Base-by-base conservation (phyloP, 2,888 invertebrate genomes). In the Brachynemurus nebulosus region DNA sequence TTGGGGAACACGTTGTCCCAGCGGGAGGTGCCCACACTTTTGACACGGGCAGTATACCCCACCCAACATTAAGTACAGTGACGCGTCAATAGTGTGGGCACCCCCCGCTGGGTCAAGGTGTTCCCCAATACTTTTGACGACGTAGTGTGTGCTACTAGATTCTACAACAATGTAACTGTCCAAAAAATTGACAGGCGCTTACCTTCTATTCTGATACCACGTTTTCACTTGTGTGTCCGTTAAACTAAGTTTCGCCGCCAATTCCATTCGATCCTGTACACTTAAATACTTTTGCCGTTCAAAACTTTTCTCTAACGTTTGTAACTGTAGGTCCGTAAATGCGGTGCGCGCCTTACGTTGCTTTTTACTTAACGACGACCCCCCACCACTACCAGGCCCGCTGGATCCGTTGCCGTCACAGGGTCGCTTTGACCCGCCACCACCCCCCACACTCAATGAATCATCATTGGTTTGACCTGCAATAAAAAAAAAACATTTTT, bases 191-290 rank as follows among this genome's bases (percentile, higher is more conserved):
- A 27, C 2, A 6, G 9, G n/a, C n/a, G 63, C 77, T 72, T 64
- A 92, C 95, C 96, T 80, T 73, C 97, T 74, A 64, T 97, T 97
- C 67, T 97, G 96, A 68, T 97, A 97, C 97, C 98, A 98, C 57
- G 98, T 98, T 69, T 98, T 98, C 62, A 98, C 97, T 74, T 99
- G 98, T 42, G 97, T 98, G 67, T 98, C 98, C 35, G 92, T 93
- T 46, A 98, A 76, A 57, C 91, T 89, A 55, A 98, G 72, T 68
- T 91, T 90, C 47, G 92, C 88, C 1, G 98, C 97, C 57, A 98
- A 69, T 68, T 98, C 97, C 91, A 97, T 93, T 53, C 97, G 75
- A 64, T 98, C 96, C 63, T 96, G 97, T 20, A 93, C 92, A 61
- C 89, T 90, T 52, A 93, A 78, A 70, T 93, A 96, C 68, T 96